Base-by-base conservation (phyloP, 2,888 invertebrate genomes). In the Philopedon plagiatum region DNA sequence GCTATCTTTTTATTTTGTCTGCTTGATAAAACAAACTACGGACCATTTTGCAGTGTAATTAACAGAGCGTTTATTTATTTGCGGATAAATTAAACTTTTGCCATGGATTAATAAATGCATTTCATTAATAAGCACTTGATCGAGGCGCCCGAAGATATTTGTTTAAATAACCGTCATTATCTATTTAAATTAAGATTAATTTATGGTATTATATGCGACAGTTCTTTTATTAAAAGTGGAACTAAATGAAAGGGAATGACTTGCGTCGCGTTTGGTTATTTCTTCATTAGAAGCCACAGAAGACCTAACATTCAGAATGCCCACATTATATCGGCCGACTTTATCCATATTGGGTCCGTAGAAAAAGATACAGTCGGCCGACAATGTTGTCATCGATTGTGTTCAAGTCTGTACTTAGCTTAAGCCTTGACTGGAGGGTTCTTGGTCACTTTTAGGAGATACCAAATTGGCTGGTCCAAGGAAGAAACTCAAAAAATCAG, bases 31-130 rank as follows among this genome's bases (percentile, higher is more conserved):
- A 29, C 46, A 61, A 58, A 58, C 41, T 58, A 21, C 21, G 21
- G 41, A 26, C 26, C 44, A 57, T 69, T n/a, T 69, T 69, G 62
- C 69, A 69, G 62, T 69, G 34, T 32, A 54, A 61, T 62, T 69
- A 69, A 26, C 54, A 39, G 46, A 34, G 62, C 56, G 46, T 54
- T 69, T 69, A 58, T 61, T 44, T 68, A 68, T 54, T 46, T 60
- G 41, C 19, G 34, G 32, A 2, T 46, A 32, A 61, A 61, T 61
- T 60, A 51, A 65, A 65, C 60, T 54, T 18, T 54, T 54, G 32
- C 51, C 18, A 54, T 18, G 32, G 23, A 51, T 67, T 67, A 67
- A 60, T 67, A 67, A 67, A 29, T 32, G 32, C 61, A 15, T 61
- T 46, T 44, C 61, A 61, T 44, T 61, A 44, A 46, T 61, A 61